Evolutionary conservation across 2,888 invertebrate genomes (phyloP), one percentile per base, ranked within the genome.

Genomic region (Alloscopus bannaensis): DNA sequence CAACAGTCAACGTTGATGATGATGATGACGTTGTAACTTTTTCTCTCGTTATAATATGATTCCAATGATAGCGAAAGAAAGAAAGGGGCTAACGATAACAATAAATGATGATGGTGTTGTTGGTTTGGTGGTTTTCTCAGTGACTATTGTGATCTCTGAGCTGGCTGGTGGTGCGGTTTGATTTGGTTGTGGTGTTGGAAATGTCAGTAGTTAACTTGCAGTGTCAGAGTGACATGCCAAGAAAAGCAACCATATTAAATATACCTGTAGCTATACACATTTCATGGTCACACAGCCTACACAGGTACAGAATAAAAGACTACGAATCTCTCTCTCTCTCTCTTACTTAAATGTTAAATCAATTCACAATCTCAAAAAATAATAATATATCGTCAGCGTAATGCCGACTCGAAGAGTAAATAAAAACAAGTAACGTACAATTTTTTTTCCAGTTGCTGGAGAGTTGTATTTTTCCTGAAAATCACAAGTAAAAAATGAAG

Each of bases 141-240:
- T 55, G 68, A 20, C 47, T 57, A 26, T 69, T 40, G 64, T 50
- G 50, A 40, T 45, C 18, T 45, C 18, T 36, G 6, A 36, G 6
- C 13, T 75, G 66, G 36, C n/a, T 55, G 24, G 42, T 24, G n/a
- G 26, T 68, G 59, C 57, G 64, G 62, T 64, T 64, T 66, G 70
- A 22, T 36, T n/a, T n/a, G n/a, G n/a, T n/a, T n/a, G n/a, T n/a
- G n/a, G 45, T 45, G 45, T 45, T 45, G 18, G 45, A 59, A 60
- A 68, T 70, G 64, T 70, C 57, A 65, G 65, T 29, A 45, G 52
- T 68, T 22, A 55, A 59, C 66, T 71, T 78, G 78, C 66, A 65
- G 71, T 66, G 71, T 78, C 78, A 78, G 78, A 78, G 71, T 78
- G 78, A 78, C 78, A 78, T 18, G 78, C 65, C 62, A 78, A 77